Evolutionary conservation across 2,797 vertebrate species (phyloP), one percentile per base, ranked within the genome.

Genomic region (Buphagus erythrorhynchus): DNA sequence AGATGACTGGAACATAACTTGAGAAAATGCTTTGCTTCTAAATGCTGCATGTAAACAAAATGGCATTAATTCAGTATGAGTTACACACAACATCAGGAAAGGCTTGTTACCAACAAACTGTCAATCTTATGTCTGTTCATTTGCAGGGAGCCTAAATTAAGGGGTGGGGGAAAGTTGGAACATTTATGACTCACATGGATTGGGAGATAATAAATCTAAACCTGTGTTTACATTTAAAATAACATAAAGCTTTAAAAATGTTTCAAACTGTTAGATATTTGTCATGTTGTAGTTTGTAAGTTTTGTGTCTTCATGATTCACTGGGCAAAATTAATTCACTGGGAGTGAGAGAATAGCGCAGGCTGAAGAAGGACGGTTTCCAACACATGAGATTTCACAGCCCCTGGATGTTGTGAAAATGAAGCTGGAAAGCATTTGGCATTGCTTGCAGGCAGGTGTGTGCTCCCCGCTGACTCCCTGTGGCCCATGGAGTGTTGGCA

Each of bases 401-500:
- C 11, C 43, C 29, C 48, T 84, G 67, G 11, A 20, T 68, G 62
- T 75, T 85, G 71, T 45, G 63, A 69, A 55, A 82, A 63, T 58
- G 67, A 82, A 52, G 8, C 52, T 42, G 74, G 59, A 63, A 93
- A 69, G 63, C 20, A 8, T 81, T 74, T 84, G 73, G 38, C 16
- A 2, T 58, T 66, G 58, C 31, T 88, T 65, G 29, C 20, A 43
- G 66, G 52, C 45, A 40, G 2, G 0, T 43, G 36, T 55, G 24
- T 0, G 0, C 66, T 84, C 51, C 31, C 4, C 2, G 0, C 21
- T 40, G 58, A 36, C 8, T 48, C 31, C n/a, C n/a, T 36, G 52
- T 77, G 43, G n/a, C 26, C 19, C 12, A 0, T 22, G 49, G 24
- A 51, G 31, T 68, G 76, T 78, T 58, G 55, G 36, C 31, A 26